Evolutionary conservation across 1,140 invertebrate genomes (phyloP).

Genomic region (Pogonus chalceus): DNA sequence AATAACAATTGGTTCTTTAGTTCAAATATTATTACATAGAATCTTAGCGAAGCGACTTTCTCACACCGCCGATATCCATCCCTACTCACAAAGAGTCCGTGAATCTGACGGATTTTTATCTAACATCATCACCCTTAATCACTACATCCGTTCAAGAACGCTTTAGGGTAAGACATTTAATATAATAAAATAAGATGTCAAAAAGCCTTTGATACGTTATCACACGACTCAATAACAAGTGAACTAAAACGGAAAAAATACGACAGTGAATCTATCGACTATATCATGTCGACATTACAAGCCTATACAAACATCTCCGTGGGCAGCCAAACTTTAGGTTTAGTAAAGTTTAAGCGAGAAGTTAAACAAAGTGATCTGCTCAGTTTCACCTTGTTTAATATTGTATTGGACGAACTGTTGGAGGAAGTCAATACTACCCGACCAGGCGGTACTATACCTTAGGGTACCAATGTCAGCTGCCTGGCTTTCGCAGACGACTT

Average conservation of each 20-base stretch:
- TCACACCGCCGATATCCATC: constrained; percentile 20
- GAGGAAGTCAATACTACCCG: no score
- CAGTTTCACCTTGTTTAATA: no score
- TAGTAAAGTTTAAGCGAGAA: constrained; percentile 23
- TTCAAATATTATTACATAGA: constrained; percentile 27
- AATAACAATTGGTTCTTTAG: constrained; percentile 33
- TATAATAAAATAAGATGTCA: constrained; percentile 28
- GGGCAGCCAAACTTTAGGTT: constrained; percentile 11
- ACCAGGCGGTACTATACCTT: no score
- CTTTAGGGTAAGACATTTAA: constrained; percentile 23
- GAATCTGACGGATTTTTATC: constrained; percentile 26
- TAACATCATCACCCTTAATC: constrained; percentile 29
- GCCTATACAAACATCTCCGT: constrained; percentile 20
- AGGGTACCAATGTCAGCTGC: no score
- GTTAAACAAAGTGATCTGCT: constrained; percentile 41
- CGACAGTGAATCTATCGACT: constrained; percentile 20
- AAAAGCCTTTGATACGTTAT: constrained; percentile 30
- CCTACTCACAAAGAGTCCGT: constrained; percentile 27
- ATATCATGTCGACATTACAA: constrained; percentile 19
- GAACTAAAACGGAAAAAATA: constrained; percentile 17
- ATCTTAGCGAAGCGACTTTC: constrained; percentile 27
- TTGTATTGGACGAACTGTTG: no score
- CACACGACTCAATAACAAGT: constrained; percentile 21
- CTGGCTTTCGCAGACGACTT: no score
- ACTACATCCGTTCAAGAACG: constrained; percentile 25